Base-by-base conservation (phyloP, 2,888 invertebrate genomes). In the Drosophila suboccidentalis region DNA sequence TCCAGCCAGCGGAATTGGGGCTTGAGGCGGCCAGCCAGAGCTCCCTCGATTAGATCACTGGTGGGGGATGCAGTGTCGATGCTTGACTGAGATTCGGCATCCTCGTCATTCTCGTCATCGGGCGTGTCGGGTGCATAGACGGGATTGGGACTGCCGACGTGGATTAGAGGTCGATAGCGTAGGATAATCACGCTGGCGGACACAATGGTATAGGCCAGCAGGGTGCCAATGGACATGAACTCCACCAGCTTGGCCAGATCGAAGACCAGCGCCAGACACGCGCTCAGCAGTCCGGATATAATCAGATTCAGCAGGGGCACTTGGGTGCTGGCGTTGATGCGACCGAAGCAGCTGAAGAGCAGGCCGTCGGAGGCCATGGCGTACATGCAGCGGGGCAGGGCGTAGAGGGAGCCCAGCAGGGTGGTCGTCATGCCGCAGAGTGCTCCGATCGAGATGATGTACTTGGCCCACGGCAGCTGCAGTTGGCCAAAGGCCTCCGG, bases 361-460 rank as follows among this genome's bases (percentile, higher is more conserved):
- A 98, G 93, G 0, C 98, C 98, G 89, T 98, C 98, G 29, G 95
- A 94, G 0, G 98, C 97, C 98, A 98, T 98, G 1, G 98, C 96
- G 88, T 98, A 98, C 93, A 97, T 95, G 86, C 97, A 96, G 19
- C 97, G 94, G 0, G 98, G 97, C 9, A 98, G 93, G 0, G 97
- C 96, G 92, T 97, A 98, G 17, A 98, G 93, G 0, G 97, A 97
- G 0, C 98, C 98, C 59, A 98, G 94, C 3, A 97, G 93, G 0
- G 97, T 97, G 0, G 97, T 97, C 0, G 97, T 97, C 97, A 98
- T 97, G n/a, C 97, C 97, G 86, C 97, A 97, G 3, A 98, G 94
- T 0, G 98, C 97, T 2, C 98, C 98, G 0, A 97, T 93, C 0
- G 97, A 95, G 1, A 97, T 95, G 0, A 96, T 95, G 90, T 97